Evolutionary conservation across 2,888 invertebrate genomes (phyloP).

Genomic region (Anagyrus pseudococci): DNA sequence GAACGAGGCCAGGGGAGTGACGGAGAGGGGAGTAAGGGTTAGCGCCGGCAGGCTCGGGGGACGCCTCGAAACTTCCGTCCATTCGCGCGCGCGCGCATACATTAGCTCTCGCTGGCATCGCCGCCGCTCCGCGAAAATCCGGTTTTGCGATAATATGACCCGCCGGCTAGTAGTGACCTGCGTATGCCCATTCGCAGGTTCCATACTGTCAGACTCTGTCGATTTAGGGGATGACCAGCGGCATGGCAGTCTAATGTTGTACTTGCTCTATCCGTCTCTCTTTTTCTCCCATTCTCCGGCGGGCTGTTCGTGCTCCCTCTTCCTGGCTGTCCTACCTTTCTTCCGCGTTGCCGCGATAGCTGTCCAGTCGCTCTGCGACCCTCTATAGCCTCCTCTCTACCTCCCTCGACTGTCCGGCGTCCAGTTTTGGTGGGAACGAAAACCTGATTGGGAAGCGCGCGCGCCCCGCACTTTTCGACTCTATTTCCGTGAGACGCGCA

Average conservation of each 20-base stretch:
- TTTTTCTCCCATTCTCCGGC: no score
- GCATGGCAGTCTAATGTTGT: no score
- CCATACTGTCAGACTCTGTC: constrained; percentile 8
- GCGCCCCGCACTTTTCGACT: neutral
- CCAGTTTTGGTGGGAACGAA: constrained; percentile 59
- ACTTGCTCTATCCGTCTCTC: neutral
- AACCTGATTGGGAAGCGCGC: constrained; percentile 52
- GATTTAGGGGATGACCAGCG: constrained; percentile 6
- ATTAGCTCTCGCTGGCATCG: no score
- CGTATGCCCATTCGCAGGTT: no score
- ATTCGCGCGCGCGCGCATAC: constrained; percentile 10
- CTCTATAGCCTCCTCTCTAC: constrained; percentile 5
- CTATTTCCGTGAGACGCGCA: neutral
- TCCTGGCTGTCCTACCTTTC: neutral
- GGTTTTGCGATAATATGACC: constrained; percentile 41
- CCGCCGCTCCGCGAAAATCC: constrained; percentile 32
- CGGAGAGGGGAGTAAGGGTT: no score
- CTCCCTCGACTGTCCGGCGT: constrained; percentile 11
- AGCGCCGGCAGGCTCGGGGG: no score
- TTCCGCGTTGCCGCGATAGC: neutral
- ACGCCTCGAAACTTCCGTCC: neutral
- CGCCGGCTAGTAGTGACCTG: constrained; percentile 8
- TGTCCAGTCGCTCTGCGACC: neutral
- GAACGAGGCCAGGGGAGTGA: no score
- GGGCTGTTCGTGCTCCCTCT: constrained; percentile 3